Base-by-base conservation (phyloP, 1,140 invertebrate genomes). In the Drosophila watanabei region DNA sequence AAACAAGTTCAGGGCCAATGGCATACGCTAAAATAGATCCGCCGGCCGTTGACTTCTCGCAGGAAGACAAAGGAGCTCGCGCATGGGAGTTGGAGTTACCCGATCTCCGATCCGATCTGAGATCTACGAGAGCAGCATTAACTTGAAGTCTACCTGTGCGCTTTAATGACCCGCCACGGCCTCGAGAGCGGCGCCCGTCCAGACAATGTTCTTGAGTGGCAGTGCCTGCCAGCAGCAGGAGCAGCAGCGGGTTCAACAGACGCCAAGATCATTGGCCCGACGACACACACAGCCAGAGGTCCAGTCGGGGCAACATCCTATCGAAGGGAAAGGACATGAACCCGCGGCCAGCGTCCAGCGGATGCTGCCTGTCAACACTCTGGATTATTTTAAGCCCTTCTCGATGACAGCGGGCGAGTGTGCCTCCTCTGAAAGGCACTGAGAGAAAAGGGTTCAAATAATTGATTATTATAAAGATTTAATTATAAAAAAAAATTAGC, bases 1-100 rank as follows among this genome's bases (percentile, higher is more conserved):
- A 79, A 83, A 83, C 80, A 79, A 83, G 80, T 83, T 83, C 80
- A 82, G 80, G 80, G 80, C 80, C 75, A 69, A 60, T 78, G 68
- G 75, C 75, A 78, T 82, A 68, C 54, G 75, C 54, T 82, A 63
- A 82, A 82, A 82, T 82, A 82, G 80, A 82, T 43, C 62, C 41
- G 33, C 58, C 46, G 79, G 79, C 79, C 79, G 49, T 73, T 82
- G 79, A 82, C 80, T 78, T 41, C 30, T 6, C 30, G 37, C 7
- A 13, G 32, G 16, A 32, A 28, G 66, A 80, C 79, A 80, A 80
- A 80, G 79, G 71, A 81, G 52, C 79, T 1, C 20, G 9, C 20
- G 0, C 14, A 37, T 46, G 24, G 45, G 35, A 28, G 35, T 39
- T 61, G 45, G 35, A 28, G 35, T 39, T 61, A 30, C 11, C 49